A percentile compares a stretch with the other conserved stretches of the same genome.
Conservation (phyloP, 2,888 invertebrate species). For the Agrotis clavis region DNA sequence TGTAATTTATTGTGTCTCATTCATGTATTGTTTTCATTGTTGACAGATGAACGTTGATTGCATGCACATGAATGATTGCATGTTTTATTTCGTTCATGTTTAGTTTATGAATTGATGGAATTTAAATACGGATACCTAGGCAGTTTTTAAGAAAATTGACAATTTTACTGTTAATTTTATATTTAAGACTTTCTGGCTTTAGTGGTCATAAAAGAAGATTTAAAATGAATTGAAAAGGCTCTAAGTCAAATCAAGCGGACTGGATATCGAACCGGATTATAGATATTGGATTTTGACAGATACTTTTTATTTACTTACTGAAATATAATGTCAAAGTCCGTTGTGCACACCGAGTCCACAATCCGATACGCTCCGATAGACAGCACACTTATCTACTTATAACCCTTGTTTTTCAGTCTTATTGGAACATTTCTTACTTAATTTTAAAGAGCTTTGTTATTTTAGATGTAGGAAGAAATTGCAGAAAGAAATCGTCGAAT, state of each 20-base stretch:
- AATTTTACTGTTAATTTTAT: neutral
- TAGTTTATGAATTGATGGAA: slow-evolving; percentile 36
- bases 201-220: no score
- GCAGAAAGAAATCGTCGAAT: no score
- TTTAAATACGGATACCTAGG: slow-evolving; percentile 7
- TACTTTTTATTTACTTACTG: neutral
- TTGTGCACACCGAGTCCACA: neutral
- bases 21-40: slow-evolving; percentile 68
- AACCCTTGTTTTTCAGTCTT: no score
- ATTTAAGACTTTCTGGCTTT: neutral
- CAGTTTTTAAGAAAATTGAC: slow-evolving; percentile 5
- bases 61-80: slow-evolving; percentile 45
- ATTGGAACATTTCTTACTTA: no score
- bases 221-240: neutral
- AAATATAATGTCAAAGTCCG: no score
- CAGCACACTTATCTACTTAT: no score
- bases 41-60: slow-evolving; percentile 55
- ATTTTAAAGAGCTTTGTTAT: no score
- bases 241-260: neutral
- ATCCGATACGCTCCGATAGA: neutral
- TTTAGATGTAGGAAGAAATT: no score
- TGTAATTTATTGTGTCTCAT: slow-evolving; percentile 68
- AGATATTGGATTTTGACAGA: neutral
- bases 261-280: no score
- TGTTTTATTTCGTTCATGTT: slow-evolving; percentile 40